Evolutionary conservation across 2,113 vertebrate genomes (phyloP).

Genomic region (Monarcha castaneiventris): DNA sequence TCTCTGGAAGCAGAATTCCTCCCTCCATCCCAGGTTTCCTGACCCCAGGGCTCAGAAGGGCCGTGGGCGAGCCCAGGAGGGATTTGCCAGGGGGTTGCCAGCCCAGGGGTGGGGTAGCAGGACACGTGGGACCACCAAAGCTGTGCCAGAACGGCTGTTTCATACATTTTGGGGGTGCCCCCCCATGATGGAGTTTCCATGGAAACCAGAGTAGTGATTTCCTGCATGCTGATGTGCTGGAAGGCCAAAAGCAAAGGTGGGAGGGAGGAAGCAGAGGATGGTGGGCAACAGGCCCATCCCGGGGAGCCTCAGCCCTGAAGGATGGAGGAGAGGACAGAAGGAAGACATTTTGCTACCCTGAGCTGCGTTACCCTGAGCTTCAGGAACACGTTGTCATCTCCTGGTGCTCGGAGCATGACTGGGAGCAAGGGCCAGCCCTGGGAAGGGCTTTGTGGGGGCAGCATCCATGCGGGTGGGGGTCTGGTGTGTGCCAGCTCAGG

Average conservation of each 20-base stretch:
- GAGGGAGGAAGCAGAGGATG: not conserved
- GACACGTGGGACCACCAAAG: not conserved
- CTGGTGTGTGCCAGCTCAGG: accelerated
- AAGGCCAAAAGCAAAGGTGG: not conserved
- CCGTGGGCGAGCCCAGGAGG: not conserved
- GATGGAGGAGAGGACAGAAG: not conserved
- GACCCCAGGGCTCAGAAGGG: not conserved
- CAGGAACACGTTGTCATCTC: accelerated
- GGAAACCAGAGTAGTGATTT: not conserved
- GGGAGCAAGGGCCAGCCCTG: not conserved
- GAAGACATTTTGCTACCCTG: not conserved
- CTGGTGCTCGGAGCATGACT: not conserved
- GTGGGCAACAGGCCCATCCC: not conserved
- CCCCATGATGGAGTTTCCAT: not conserved
- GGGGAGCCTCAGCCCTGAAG: not conserved
- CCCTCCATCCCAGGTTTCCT: not conserved
- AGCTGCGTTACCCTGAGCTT: not conserved
- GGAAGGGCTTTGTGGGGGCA: not conserved
- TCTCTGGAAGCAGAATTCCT: not conserved
- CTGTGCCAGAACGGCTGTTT: accelerated
- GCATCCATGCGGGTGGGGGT: accelerated
- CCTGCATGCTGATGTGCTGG: not conserved
- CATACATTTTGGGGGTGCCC: not conserved
- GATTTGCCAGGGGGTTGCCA: not conserved
- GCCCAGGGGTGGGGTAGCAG: not conserved